phyloP scores from a whole-genome alignment of 1,140 invertebrate species.

The Trissolcus basalis region DNA sequence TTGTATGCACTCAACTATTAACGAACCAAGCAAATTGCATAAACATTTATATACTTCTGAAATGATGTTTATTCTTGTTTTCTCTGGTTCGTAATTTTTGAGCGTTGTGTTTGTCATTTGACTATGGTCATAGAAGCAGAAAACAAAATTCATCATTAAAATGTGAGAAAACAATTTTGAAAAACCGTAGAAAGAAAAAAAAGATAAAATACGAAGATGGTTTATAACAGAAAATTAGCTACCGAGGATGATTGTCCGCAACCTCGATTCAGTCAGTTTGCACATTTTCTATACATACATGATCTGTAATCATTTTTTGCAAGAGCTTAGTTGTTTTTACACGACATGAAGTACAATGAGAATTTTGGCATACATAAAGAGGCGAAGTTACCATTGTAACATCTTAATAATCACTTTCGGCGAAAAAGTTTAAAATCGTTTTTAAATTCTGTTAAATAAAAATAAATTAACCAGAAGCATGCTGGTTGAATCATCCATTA shows the following conservation, averaged over 20 bases:
- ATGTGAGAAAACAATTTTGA: constrained; percentile 67
- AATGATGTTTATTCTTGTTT: background rate
- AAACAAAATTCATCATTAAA: constrained; percentile 70
- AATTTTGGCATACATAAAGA: background rate
- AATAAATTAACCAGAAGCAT: too few relatives aligned
- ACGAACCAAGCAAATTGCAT: too few relatives aligned
- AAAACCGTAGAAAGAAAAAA: constrained; percentile 67
- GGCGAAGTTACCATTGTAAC: background rate
- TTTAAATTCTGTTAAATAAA: background rate
- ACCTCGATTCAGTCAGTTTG: constrained; percentile 13
- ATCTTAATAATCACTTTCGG: background rate
- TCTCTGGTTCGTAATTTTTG: constrained; percentile 10
- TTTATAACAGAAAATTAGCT: constrained; percentile 67
- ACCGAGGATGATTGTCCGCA: constrained; percentile 39
- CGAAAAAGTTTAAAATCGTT: background rate
- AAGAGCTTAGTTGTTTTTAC: constrained; percentile 10
- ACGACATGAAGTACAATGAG: too few relatives aligned
- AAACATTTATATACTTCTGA: too few relatives aligned
- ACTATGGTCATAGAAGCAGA: constrained; percentile 68
- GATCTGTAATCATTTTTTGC: constrained; percentile 2
- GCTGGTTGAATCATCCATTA: too few relatives aligned
- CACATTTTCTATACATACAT: constrained; percentile 8
- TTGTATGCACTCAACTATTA: constrained; percentile 5
- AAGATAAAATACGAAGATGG: constrained; percentile 68
- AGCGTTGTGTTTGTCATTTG: constrained; percentile 27